A percentile compares a stretch with the other conserved stretches of the same genome.
Evolutionary conservation across 1,140 invertebrate species (phyloP).

Genomic region (Procambarus virginalis): DNA sequence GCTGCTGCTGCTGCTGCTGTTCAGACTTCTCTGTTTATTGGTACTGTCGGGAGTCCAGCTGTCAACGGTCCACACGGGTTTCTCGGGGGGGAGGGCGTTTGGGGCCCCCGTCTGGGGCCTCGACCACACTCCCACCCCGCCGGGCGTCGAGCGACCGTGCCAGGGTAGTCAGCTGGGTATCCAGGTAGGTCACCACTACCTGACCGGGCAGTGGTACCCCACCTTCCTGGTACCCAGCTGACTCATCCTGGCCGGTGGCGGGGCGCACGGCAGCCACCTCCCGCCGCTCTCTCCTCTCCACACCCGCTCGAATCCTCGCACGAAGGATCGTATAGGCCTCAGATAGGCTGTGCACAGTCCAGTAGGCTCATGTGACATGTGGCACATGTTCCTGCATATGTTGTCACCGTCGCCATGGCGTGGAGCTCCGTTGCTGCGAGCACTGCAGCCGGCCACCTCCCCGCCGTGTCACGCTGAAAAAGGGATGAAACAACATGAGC

Average conservation of each 20-base stretch:
- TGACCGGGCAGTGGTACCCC: slow-evolving; percentile 1
- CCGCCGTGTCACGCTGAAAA: no score
- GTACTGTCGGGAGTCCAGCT: slow-evolving; percentile 40
- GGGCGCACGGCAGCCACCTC: not conserved
- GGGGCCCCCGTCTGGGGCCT: slow-evolving; percentile 26
- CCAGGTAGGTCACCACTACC: slow-evolving; percentile 5
- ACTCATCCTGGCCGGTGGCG: slow-evolving; percentile 16
- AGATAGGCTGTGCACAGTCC: not conserved
- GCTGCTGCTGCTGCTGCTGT: slow-evolving; percentile 6
- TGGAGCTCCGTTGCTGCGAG: no score
- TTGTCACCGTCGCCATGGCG: no score
- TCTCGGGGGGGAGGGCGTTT: slow-evolving; percentile 5
- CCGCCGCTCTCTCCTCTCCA: not conserved
- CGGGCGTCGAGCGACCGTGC: slow-evolving; percentile 33
- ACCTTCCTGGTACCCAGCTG: not conserved
- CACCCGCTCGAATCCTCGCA: no score
- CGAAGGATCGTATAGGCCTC: not conserved
- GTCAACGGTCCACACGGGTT: slow-evolving; percentile 47
- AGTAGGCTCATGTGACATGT: no score
- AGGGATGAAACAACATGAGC: no score
- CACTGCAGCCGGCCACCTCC: no score
- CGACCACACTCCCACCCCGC: slow-evolving; percentile 26
- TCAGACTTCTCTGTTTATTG: not conserved
- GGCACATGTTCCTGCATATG: no score
- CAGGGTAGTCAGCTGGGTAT: slow-evolving; percentile 24